Evolutionary conservation across 2,113 vertebrate genomes (phyloP), one percentile per base, ranked within the genome.

Genomic region (Danio rerio): DNA sequence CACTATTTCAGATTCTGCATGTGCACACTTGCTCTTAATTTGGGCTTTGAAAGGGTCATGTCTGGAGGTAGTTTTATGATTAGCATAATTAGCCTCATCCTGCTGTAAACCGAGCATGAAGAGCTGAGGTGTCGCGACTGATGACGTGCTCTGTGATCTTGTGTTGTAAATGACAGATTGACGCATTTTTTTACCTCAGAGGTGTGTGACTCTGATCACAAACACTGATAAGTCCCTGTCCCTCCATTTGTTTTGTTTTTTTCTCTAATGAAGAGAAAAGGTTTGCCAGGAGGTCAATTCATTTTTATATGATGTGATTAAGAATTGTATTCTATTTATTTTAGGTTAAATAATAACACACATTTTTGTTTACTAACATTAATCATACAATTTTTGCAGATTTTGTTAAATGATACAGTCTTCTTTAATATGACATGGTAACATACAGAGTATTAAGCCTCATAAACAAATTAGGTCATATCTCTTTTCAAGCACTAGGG

Each of bases 71-170:
- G 42, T 77, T 45, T 21, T 13, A 18, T 73, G 20, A 73, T 73
- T 73, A 55, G 21, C 70, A 42, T 73, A 52, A 73, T 55, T 73
- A 70, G 42, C 21, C 43, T 47, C 45, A 50, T 42, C 74, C 74
- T 77, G 74, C 74, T 77, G 74, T 62, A 43, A 77, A 58, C 56
- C 11, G 42, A 76, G 15, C 53, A 56, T 15, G 52, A 74, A 40
- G 53, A 58, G n/a, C 42, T 65, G 76, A 50, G 18, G 56, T 49
- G 58, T 40, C 5, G 8, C 21, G 45, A 7, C 45, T 49, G n/a
- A 70, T 70, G 68, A 20, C n/a, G 42, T 47, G 43, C 21, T 65
- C 61, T 65, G 59, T 50, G 59, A 78, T 77, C 56, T 7, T 62
- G n/a, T 77, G 56, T 11, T 65, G 59, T 50, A 65, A 78, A 65